Evolutionary conservation across 1,140 invertebrate genomes (phyloP).

Genomic region (Pseudomyrmex concolor): DNA sequence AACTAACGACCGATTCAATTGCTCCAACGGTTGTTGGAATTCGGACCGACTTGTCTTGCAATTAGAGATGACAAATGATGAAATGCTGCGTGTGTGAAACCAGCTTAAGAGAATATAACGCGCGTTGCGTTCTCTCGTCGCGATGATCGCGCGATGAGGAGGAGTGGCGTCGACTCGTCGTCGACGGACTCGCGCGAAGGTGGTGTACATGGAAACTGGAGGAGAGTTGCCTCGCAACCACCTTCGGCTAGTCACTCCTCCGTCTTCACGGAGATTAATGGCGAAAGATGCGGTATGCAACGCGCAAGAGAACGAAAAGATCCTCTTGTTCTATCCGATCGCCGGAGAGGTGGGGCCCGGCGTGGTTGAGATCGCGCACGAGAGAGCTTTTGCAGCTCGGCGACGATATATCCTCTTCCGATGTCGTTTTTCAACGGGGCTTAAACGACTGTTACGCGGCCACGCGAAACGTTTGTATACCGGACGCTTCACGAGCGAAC

Average conservation of each 20-base stretch:
- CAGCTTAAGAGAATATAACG: neutral
- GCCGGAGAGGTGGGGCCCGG: constrained; percentile 43
- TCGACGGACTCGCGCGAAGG: constrained; percentile 20
- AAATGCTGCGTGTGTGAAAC: neutral
- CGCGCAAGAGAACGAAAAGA: neutral
- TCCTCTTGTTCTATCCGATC: constrained; percentile 48
- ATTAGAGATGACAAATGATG: constrained; percentile 53
- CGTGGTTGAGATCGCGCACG: neutral
- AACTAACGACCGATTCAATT: constrained; percentile 45
- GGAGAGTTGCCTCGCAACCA: constrained; percentile 24
- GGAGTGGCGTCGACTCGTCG: constrained; percentile 12
- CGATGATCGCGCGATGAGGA: neutral
- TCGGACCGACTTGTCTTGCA: constrained; percentile 6
- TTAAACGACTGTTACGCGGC: constrained; percentile 25
- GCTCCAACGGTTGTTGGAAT: constrained; percentile 38
- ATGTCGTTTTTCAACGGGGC: constrained; percentile 44
- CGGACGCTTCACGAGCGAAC: constrained; percentile 21
- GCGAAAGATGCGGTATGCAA: constrained; percentile 44
- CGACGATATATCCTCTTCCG: constrained; percentile 57
- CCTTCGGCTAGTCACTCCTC: constrained; percentile 61
- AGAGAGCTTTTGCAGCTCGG: constrained; percentile 30
- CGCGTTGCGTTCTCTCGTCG: neutral
- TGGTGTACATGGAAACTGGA: constrained; percentile 49
- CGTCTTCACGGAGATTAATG: constrained; percentile 59
- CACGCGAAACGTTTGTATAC: constrained; percentile 12